Base-by-base conservation (phyloP, 2,797 vertebrate genomes). In the Varecia variegata region DNA sequence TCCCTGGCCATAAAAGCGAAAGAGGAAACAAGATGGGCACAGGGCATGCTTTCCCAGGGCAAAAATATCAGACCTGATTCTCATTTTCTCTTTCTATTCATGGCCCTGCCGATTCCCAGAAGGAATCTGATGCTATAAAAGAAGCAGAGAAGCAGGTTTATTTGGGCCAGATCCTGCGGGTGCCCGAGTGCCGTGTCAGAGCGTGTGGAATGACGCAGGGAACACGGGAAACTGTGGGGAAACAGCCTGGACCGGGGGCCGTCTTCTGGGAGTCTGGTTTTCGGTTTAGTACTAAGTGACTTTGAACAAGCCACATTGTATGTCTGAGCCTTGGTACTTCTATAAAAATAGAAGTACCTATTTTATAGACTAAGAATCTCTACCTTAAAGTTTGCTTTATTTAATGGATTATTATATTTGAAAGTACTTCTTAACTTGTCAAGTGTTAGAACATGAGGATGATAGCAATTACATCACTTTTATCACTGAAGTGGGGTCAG, bases 371-470 rank as follows among this genome's bases (percentile, higher is more conserved):
- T 32, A 21, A 54, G 62, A 73, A 23, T 38, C 23, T 92, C 67
- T 43, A 23, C 50, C 76, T 43, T 70, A 47, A 62, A 62, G 25
- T 8, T 30, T 65, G 54, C 77, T 67, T 65, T 84, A 43, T 30
- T 93, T 94, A 77, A 76, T 56, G 52, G 88, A 65, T 88, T 58
- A 30, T 73, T 81, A 32, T 47, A 43, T 88, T 40, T 73, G 89
- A 94, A 73, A 85, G 92, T 67, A 56, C 35, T 54, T 65, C 65
- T 82, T 40, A 73, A 60, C 70, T 58, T 81, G 54, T 77, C 67
- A 79, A 50, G n/a, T 45, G 27, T 15, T 58, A 40, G 70, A 52
- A 62, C 40, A 21, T 0, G 13, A 80, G 14, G 60, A 13, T 25
- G 81, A 40, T 35, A 54, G 71, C 17, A 27, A 30, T 92, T 83